A percentile compares a stretch with the other conserved stretches of the same genome.
These are phyloP conservation scores for Carterocephalus palaemon DNA, from an alignment of 2,888 invertebrate species.

Conservation along the genomic window DNA sequence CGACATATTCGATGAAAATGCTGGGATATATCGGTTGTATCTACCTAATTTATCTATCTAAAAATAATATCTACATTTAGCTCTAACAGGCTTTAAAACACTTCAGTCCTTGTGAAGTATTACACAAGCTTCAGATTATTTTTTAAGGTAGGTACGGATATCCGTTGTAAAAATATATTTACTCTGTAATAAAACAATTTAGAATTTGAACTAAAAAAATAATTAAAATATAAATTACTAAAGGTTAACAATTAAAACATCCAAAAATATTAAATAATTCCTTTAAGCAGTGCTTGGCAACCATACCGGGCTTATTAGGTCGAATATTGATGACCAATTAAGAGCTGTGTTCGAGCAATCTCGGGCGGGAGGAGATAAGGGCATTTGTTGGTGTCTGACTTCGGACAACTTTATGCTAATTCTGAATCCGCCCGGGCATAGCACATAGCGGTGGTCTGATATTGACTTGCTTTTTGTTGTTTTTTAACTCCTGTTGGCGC, in stretches of 20 bases:
- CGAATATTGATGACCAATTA: constrained; percentile 76
- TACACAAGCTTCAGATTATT: no score
- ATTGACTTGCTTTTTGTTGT: constrained; percentile 1
- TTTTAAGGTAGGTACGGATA: no score
- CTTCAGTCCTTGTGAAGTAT: no score
- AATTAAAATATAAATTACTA: no score
- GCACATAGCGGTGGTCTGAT: constrained; percentile 12
- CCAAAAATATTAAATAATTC: neutral
- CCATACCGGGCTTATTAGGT: constrained; percentile 36
- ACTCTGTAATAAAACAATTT: no score
- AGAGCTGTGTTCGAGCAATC: constrained; percentile 66
- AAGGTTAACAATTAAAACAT: neutral
- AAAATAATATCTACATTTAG: no score
- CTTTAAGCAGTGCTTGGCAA: constrained; percentile 24
- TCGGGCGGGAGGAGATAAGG: constrained; percentile 55
- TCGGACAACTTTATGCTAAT: constrained; percentile 65
- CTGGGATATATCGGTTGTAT: no score
- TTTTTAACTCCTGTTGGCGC: constrained; percentile 26
- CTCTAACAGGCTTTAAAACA: no score
- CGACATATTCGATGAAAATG: no score
- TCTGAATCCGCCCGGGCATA: constrained; percentile 33
- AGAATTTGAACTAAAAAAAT: no score
- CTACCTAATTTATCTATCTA: no score
- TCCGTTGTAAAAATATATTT: no score
- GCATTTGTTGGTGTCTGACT: constrained; percentile 62